Base-by-base conservation (phyloP, 2,113 vertebrate species). In the Onychorhynchus coronatus region DNA sequence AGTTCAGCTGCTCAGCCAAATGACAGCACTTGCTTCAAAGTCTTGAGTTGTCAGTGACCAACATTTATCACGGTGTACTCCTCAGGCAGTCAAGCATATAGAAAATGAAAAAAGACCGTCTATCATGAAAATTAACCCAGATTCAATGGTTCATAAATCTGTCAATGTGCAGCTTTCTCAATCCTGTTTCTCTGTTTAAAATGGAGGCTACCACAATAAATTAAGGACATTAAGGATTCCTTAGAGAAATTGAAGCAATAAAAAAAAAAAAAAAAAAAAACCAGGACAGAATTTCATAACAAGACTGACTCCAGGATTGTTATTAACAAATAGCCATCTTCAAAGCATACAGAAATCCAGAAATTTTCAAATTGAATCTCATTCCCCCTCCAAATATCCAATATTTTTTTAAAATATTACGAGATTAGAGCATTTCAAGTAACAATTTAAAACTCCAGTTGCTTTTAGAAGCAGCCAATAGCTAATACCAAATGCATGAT, bases 311-410 rank as follows among this genome's bases (percentile, higher is more conserved):
- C 33, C 20, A 58, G 12, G 17, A 39, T 27, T 66, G 87, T 85
- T 73, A 77, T 56, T 80, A 79, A 79, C 8, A 79, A 90, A 88
- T 73, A 56, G 9, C 53, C 62, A 83, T 58, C 41, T 85, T 68
- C 85, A 65, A 89, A 85, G 58, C 35, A 82, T 13, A 56, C 2
- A 62, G 20, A 84, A 79, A 78, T 49, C 22, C 22, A 39, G 73
- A 22, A 4, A 39, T 39, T 76, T 66, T 66, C 18, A 41, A 73
- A 37, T 9, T 59, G 4, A 75, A 78, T n/a, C 39, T 63, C 53
- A 72, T 4, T 53, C 5, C 6, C 8, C 2, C 5, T 15, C n/a
- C 41, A 50, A 59, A 62, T 11, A 27, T 7, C 2, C 0, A 0
- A 2, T 6, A 37, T 50, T 52, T 49, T 55, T 63, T 9, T 0